A percentile compares a stretch with the other conserved stretches of the same genome.
Conservation (phyloP, 2,113 vertebrate species). For the Passer domesticus region DNA sequence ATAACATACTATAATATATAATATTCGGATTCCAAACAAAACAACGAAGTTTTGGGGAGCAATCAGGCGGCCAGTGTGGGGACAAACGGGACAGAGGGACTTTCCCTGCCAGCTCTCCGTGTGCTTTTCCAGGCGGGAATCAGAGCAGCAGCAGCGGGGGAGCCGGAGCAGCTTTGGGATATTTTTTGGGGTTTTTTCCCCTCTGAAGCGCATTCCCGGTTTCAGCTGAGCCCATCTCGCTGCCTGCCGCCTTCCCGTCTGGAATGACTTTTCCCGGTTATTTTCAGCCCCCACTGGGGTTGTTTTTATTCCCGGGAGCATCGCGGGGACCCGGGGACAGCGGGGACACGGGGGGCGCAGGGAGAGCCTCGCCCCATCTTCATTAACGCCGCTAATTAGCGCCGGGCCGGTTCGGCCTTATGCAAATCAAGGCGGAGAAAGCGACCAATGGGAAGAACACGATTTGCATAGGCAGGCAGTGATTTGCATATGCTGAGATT, state of each 20-base stretch:
- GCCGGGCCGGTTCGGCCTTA: background rate
- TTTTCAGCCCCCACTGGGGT: constrained; percentile 35
- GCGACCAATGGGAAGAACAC: background rate
- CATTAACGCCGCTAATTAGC: background rate
- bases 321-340: background rate
- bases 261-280: background rate
- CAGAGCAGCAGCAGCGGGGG: background rate
- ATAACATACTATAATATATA: no score
- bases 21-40: background rate
- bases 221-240: background rate
- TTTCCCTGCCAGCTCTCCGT: background rate
- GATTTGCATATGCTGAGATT: background rate
- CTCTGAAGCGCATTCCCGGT: background rate
- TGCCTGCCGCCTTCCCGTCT: rapidly evolving
- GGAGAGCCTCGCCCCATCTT: background rate
- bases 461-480: background rate
- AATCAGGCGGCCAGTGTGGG: rapidly evolving
- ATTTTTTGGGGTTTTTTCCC: background rate
- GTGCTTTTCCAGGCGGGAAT: background rate
- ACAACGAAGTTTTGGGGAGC: rapidly evolving
- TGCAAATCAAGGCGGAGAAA: background rate
- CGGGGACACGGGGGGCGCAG: background rate
- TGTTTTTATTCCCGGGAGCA: background rate
- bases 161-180: background rate
- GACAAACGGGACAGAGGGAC: background rate